Conservation (phyloP, 2,888 invertebrate species). For the Ophion ventricosus region DNA sequence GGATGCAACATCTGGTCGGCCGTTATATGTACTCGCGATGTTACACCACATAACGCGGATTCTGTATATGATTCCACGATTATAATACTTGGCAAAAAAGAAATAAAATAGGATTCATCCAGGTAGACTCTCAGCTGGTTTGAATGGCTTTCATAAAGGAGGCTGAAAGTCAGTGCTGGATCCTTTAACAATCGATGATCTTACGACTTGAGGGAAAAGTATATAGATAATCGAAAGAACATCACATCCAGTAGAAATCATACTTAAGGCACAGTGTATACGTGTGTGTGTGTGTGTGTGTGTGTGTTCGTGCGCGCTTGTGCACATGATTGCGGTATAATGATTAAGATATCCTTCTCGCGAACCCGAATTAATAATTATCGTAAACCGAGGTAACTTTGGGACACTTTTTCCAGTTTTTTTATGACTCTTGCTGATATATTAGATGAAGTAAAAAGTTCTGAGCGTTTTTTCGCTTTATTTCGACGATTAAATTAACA, state of each 20-base stretch:
- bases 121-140: conserved; percentile 45
- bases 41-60: conserved; percentile 67
- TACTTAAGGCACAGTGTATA: neutral
- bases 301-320: too few species aligned
- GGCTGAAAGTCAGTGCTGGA: conserved; percentile 21
- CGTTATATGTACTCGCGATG: conserved; percentile 74
- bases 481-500: too few species aligned
- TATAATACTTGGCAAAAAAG: conserved; percentile 65
- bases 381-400: neutral
- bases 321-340: too few species aligned
- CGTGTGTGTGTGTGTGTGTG: too few species aligned
- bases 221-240: conserved; percentile 37
- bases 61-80: conserved; percentile 74
- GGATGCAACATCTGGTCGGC: conserved; percentile 77
- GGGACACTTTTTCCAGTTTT: too few species aligned
- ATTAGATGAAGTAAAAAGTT: too few species aligned
- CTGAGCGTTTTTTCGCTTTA: too few species aligned
- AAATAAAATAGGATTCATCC: conserved; percentile 46
- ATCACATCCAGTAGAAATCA: conserved; percentile 30
- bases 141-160: conserved; percentile 48
- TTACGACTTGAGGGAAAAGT: conserved; percentile 20
- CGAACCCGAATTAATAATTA: too few species aligned
- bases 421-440: too few species aligned
- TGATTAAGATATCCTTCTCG: too few species aligned
- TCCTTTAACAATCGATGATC: conserved; percentile 52